A percentile compares a stretch with the other conserved stretches of the same genome.
Conservation (phyloP, 2,888 invertebrate species). For the Heliconius cydno region DNA sequence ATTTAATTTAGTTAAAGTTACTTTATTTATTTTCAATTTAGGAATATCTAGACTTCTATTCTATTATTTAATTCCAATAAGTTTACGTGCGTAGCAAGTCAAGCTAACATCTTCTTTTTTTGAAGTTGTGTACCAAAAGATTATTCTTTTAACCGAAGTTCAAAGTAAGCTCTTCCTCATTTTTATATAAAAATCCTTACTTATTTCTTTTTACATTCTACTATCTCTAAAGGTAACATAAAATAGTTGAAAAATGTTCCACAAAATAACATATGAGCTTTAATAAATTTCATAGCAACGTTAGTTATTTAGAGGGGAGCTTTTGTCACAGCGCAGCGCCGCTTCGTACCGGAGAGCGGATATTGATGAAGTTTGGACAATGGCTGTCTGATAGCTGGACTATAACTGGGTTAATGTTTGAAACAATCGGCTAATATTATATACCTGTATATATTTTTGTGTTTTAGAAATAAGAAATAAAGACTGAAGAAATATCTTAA, state of each 20-base stretch:
- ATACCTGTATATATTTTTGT: background rate
- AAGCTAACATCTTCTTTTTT: background rate
- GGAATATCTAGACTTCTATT: no score
- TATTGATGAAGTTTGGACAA: slow-evolving; percentile 29
- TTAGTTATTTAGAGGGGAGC: slow-evolving; percentile 26
- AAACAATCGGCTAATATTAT: background rate
- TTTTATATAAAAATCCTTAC: background rate
- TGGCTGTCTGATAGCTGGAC: slow-evolving; percentile 15
- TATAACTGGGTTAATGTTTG: slow-evolving; percentile 18
- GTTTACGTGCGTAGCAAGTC: background rate
- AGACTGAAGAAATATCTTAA: no score
- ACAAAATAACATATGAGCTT: slow-evolving; percentile 1
- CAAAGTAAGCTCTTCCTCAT: background rate
- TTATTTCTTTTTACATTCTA: background rate
- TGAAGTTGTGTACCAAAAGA: background rate
- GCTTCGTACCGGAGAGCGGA: slow-evolving; percentile 19
- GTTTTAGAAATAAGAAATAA: no score
- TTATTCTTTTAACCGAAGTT: background rate
- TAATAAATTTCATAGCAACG: slow-evolving; percentile 19
- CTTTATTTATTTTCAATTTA: background rate
- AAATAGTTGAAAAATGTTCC: background rate
- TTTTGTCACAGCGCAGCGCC: slow-evolving; percentile 13
- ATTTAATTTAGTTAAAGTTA: background rate
- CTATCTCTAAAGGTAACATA: background rate
- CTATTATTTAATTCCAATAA: no score